These are phyloP conservation scores for Pogonomyrmex barbatus DNA, from an alignment of 1,140 invertebrate species.

Conservation along the genomic window DNA sequence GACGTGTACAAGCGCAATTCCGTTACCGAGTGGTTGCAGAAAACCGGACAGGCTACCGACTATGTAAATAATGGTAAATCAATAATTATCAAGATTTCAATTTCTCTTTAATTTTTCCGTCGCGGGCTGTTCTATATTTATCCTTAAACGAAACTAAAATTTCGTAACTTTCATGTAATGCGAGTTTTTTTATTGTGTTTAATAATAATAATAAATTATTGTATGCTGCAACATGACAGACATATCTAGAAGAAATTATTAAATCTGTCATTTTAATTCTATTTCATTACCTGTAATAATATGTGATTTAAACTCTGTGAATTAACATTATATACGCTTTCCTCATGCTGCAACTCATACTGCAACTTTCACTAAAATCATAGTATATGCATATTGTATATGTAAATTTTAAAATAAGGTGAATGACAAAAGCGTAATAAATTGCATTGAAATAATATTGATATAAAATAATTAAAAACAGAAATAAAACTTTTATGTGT, in stretches of 20 bases:
- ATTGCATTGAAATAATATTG: not conserved
- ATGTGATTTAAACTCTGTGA: not conserved
- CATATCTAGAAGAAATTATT: not conserved
- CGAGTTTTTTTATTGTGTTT: not conserved
- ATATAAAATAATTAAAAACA: conserved; percentile 4
- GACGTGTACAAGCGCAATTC: conserved; percentile 70
- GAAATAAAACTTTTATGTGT: not conserved
- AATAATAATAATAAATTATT: not conserved
- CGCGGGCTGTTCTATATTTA: not conserved
- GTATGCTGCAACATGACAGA: not conserved
- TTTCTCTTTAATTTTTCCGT: not conserved
- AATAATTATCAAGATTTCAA: not conserved
- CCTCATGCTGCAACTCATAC: too few species aligned
- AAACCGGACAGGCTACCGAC: conserved; percentile 68
- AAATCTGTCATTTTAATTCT: not conserved
- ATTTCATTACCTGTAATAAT: not conserved
- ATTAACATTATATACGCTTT: not conserved
- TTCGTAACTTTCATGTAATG: not conserved
- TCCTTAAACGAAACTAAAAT: not conserved
- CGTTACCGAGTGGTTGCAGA: conserved; percentile 77
- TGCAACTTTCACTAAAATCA: not conserved
- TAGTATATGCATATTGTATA: not conserved
- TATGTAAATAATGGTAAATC: conserved; percentile 73
- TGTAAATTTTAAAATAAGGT: not conserved
- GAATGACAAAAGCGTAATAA: not conserved